phyloP scores from a whole-genome alignment of 30 jellyfish, hydroid and myxozoan genomes.

The Chironex yamaguchii region DNA sequence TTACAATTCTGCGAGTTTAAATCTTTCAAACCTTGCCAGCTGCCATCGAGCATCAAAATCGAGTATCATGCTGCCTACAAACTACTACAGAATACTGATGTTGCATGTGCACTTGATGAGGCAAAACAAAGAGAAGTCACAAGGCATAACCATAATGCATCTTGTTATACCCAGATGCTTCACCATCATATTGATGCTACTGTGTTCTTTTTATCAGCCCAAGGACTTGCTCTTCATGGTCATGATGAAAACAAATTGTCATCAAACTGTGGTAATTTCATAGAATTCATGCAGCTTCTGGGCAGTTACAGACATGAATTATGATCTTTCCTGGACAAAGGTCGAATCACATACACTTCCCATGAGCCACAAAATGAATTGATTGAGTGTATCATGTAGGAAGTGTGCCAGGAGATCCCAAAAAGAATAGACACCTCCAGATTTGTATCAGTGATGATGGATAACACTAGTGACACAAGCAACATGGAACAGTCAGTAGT shows the following conservation, averaged over 20 bases:
- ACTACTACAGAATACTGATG: neutral
- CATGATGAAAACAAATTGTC: neutral
- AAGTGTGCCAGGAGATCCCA: conserved; percentile 29
- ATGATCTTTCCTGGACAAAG: conserved; percentile 4
- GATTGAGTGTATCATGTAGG: conserved; percentile 13
- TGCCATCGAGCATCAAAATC: neutral
- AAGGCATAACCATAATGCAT: neutral
- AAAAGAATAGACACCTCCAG: neutral
- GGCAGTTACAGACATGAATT: conserved; percentile 10
- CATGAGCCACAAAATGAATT: conserved; percentile 30
- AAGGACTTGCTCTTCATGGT: conserved; percentile 1
- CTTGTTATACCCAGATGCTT: conserved; percentile 1
- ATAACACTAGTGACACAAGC: neutral
- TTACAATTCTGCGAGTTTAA: conserved; percentile 2
- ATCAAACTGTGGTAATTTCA: neutral
- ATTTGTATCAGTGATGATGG: conserved; percentile 6
- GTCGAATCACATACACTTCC: conserved; percentile 12
- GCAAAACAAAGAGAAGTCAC: conserved; percentile 15
- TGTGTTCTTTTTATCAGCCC: neutral
- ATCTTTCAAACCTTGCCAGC: conserved; percentile 1
- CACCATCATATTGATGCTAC: conserved; percentile 13
- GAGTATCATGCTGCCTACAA: neutral
- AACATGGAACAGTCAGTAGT: no score
- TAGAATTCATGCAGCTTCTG: conserved; percentile 11
- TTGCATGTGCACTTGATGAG: conserved; percentile 21